Evolutionary conservation across 2,888 invertebrate species (phyloP), one percentile per base, ranked within the genome.

Genomic region (Zhuqinia jingwanae): DNA sequence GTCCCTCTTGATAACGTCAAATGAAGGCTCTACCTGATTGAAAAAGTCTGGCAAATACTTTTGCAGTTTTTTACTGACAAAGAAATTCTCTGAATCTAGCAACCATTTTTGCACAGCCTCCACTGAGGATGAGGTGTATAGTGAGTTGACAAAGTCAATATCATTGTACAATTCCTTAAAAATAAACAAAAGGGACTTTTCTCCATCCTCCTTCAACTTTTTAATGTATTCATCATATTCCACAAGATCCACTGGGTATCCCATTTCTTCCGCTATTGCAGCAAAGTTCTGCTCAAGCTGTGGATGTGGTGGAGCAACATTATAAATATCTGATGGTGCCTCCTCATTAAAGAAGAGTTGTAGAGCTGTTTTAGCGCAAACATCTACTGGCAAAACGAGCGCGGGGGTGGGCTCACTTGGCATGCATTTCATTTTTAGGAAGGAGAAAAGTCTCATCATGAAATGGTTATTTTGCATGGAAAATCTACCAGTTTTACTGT

Each of bases 1-100:
- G 30, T 88, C 88, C 70, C 81, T 85, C 56, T 85, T 88, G 60
- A 88, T 76, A 42, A 85, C 68, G 30, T 84, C 84, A 45, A 85
- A 77, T 2, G 88, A 85, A 6, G 47, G 10, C 27, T 88, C 88
- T 3, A 88, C 81, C 8, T 81, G 3, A 45, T 80, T 70, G 20
- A 70, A 85, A 75, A 85, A 88, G 6, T 60, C 15, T 3, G 88
- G 88, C 36, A 81, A 13, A 45, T 50, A 81, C 22, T 42, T 85
- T 15, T 76, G 36, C 15, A 88, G 42, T 75, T 88, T 88, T 13
- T 82, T 85, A n/a, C 85, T 85, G 10, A 85, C 65, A 36, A 88
- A 85, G 25, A 81, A 85, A 20, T 85, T 85, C 0, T 77, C 75
- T 3, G 77, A 77, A 50, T 88, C 82, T 27, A 77, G 50, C 17